Percentiles rank a stretch among this genome's conserved stretches.
Conservation (phyloP, 92 coral and sea anemone species). For the Nematostella vectensis region DNA sequence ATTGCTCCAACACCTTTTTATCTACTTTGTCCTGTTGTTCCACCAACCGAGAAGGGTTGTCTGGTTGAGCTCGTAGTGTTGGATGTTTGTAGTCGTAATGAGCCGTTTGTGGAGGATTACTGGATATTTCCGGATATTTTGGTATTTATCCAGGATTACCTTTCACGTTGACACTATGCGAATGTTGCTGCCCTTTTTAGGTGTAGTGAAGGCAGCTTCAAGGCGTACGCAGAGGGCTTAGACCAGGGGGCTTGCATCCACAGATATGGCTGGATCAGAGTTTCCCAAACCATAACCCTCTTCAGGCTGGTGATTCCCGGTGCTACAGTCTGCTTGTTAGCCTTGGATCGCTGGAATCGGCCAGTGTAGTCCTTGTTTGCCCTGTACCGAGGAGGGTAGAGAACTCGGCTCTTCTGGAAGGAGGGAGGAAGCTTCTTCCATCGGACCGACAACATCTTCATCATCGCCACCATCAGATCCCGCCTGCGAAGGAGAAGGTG, state of each 20-base stretch:
- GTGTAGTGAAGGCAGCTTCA: neutral
- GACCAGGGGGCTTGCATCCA: neutral
- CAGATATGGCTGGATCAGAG: neutral
- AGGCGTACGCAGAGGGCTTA: neutral
- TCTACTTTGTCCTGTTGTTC: too few species aligned
- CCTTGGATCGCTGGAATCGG: neutral
- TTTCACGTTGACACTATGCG: neutral
- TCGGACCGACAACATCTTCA: neutral
- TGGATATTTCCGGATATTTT: too few species aligned
- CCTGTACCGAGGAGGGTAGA: neutral
- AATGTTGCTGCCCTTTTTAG: neutral
- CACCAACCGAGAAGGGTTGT: too few species aligned
- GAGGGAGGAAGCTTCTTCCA: neutral
- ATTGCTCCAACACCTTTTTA: too few species aligned
- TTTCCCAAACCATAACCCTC: too few species aligned
- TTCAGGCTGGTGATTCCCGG: neutral
- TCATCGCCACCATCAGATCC: neutral
- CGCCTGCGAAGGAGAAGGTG: too few species aligned
- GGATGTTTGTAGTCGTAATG: neutral
- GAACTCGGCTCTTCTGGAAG: neutral
- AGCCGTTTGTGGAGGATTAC: neutral
- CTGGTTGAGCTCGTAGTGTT: neutral
- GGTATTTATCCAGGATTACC: neutral
- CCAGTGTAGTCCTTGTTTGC: neutral
- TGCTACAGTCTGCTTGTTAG: neutral